Base-by-base conservation (phyloP, 2,888 invertebrate genomes). In the Cheilosia vernalis region DNA sequence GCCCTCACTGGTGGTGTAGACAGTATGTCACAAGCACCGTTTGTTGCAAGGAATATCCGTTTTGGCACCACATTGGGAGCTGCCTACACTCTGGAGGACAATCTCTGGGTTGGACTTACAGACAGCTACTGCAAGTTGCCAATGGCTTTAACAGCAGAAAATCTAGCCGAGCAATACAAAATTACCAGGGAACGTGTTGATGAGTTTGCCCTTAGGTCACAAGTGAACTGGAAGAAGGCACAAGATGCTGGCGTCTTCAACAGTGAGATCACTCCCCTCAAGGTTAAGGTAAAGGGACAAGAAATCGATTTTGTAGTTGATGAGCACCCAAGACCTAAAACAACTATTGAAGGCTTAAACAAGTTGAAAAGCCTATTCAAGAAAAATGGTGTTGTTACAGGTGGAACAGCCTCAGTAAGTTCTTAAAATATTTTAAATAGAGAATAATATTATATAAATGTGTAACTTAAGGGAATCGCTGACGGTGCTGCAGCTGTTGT, bases 401-500 rank as follows among this genome's bases (percentile, higher is more conserved):
- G 99, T 78, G 99, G 98, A 17, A 95, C 96, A 87, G 98, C 99
- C 60, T 98, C 98, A 3, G 98, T 98, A 92, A 94, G 87, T 90
- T 27, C 19, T 60, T 24, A 2, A 2, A 37, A 37, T 13, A 24
- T 40, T 10, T 37, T 2, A n/a, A 47, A 10, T 13, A 37, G 0
- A 3, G 0, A 17, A 27, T 27, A 27, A 27, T 27, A 7, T 27
- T 60, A 33, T 17, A 60, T 55, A 24, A n/a, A 13, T 58, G 6
- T 69, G 7, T 66, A 17, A 55, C 90, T 91, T n/a, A 90, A 97
- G 97, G 99, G 99, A 87, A 96, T 99, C 89, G 97, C 97, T 90
- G 99, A 99, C 93, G 99, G 99, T n/a, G 99, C 99, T 1, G 98
- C 96, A 4, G 96, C 98, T 24, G 93, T 99, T 1, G 94, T 99